phyloP scores from a whole-genome alignment of 2,113 vertebrate species.

The Phylloscopus trochiloides region DNA sequence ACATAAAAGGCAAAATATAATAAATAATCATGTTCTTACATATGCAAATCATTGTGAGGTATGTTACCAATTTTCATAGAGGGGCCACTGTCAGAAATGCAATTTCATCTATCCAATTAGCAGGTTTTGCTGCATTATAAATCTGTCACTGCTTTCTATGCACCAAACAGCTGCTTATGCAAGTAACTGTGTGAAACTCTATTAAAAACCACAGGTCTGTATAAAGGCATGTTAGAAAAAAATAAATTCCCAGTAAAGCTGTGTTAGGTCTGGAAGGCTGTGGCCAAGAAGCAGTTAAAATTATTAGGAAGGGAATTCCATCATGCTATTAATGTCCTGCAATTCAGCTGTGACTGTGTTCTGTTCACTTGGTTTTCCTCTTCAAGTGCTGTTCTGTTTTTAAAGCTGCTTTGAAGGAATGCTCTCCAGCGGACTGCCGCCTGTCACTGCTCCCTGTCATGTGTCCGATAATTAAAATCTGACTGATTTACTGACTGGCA shows the following conservation, averaged over 20 bases:
- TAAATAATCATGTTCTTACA: slow-evolving; percentile 44
- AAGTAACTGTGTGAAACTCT: slow-evolving; percentile 66
- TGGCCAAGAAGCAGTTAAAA: slow-evolving; percentile 59
- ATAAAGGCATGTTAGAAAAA: background rate
- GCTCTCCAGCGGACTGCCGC: slow-evolving; percentile 79
- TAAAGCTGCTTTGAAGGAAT: slow-evolving; percentile 81
- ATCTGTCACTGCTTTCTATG: slow-evolving; percentile 68
- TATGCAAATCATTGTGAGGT: slow-evolving; percentile 60
- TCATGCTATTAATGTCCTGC: slow-evolving; percentile 58
- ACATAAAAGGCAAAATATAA: slow-evolving; percentile 15
- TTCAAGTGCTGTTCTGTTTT: slow-evolving; percentile 73
- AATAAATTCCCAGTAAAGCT: background rate
- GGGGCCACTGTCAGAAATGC: slow-evolving; percentile 69
- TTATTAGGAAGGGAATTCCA: slow-evolving; percentile 39
- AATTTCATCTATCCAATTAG: slow-evolving; percentile 75
- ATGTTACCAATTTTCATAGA: slow-evolving; percentile 58
- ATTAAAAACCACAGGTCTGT: slow-evolving; percentile 66
- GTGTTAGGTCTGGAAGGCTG: background rate
- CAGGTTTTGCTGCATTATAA: slow-evolving; percentile 70
- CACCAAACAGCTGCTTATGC: slow-evolving; percentile 64
- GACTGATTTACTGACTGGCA: slow-evolving; percentile 88
- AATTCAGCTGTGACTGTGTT: slow-evolving; percentile 68
- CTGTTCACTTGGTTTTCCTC: slow-evolving; percentile 52
- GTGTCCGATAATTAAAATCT: slow-evolving; percentile 89
- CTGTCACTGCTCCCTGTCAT: slow-evolving; percentile 83